These are phyloP conservation scores for Tipula lateralis DNA, from an alignment of 2,888 invertebrate species.

Conservation along the genomic window DNA sequence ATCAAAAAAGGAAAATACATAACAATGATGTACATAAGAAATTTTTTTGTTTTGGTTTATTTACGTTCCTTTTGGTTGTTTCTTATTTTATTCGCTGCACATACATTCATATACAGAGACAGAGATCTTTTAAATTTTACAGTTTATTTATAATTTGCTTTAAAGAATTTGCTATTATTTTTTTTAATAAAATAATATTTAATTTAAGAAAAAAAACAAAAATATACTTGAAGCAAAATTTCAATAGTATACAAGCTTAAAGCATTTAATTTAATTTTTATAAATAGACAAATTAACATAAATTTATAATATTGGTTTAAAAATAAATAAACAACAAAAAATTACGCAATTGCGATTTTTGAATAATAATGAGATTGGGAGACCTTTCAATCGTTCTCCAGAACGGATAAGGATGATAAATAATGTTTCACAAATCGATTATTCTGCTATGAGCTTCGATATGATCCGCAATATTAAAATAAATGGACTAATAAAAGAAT, in stretches of 20 bases:
- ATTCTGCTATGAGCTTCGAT: too few species aligned
- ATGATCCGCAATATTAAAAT: too few species aligned
- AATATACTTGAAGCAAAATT: not conserved
- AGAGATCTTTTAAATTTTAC: not conserved
- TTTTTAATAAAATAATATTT: slow-evolving; percentile 11
- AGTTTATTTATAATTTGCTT: slow-evolving; percentile 24
- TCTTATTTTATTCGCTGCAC: not conserved
- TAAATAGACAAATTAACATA: slow-evolving; percentile 11
- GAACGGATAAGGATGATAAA: too few species aligned
- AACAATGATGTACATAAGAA: not conserved
- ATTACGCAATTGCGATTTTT: not conserved
- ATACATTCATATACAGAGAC: not conserved
- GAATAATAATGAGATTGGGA: not conserved
- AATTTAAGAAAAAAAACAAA: not conserved
- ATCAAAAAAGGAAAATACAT: not conserved
- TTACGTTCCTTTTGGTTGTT: not conserved
- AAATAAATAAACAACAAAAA: not conserved
- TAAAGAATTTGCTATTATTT: not conserved
- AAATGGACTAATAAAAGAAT: too few species aligned
- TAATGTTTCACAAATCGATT: too few species aligned
- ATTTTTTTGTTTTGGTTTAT: not conserved
- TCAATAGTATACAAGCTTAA: not conserved
- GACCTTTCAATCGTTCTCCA: not conserved
- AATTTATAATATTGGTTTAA: slow-evolving; percentile 3
- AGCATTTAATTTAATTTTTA: not conserved